Percentiles rank a stretch among this genome's conserved stretches.
Conservation (phyloP, 35 echinoderm and acorn worm genomes). For the Nesometra sesokonis region DNA sequence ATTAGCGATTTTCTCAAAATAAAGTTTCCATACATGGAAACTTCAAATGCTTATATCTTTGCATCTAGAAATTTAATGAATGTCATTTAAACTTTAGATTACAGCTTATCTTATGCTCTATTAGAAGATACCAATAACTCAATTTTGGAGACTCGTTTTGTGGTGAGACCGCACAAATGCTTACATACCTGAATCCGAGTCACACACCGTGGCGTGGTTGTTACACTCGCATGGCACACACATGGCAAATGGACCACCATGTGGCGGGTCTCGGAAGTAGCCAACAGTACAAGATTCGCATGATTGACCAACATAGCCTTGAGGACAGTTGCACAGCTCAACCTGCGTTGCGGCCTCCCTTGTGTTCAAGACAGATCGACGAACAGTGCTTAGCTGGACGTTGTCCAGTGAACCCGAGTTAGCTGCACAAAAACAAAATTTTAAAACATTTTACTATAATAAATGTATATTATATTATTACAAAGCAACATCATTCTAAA, state of each 20-base stretch:
- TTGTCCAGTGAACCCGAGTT: constrained; percentile 83
- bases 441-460: too few relatives aligned
- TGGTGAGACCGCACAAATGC: too few relatives aligned
- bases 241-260: constrained; percentile 53
- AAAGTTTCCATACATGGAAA: too few relatives aligned
- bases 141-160: too few relatives aligned
- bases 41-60: too few relatives aligned
- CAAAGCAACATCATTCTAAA: not conserved
- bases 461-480: not conserved
- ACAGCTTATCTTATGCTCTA: too few relatives aligned
- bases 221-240: constrained; percentile 96
- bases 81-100: too few relatives aligned
- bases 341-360: constrained; percentile 33
- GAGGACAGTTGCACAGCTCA: constrained; percentile 81
- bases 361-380: constrained; percentile 41
- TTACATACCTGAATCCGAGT: constrained; percentile 68
- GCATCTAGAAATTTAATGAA: too few relatives aligned
- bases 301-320: constrained; percentile 81
- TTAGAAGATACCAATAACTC: too few relatives aligned
- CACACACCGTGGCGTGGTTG: constrained; percentile 66
- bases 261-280: constrained; percentile 55
- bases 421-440: not conserved
- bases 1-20: too few relatives aligned
- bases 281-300: constrained; percentile 90
- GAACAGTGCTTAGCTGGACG: constrained; percentile 51